A percentile compares a stretch with the other conserved stretches of the same genome.
Evolutionary conservation across 92 coral and sea anemone species (phyloP).

Genomic region (Diadumene lineata): DNA sequence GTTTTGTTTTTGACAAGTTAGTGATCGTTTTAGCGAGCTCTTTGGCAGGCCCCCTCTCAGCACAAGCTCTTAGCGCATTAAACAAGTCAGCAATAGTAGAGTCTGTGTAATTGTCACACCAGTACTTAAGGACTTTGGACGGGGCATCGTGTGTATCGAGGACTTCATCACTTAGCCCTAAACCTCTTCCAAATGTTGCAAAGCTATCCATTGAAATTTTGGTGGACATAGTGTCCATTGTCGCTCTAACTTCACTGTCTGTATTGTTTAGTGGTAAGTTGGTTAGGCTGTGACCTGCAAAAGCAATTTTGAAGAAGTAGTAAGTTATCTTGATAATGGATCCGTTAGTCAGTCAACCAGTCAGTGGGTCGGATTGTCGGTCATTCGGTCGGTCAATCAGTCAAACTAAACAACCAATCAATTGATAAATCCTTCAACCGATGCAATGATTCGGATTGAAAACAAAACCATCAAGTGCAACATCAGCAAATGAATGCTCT

Average conservation of each 20-base stretch:
- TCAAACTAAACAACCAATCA: background rate
- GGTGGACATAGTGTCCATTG: background rate
- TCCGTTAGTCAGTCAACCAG: no score
- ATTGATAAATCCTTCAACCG: background rate
- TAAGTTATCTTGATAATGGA: no score
- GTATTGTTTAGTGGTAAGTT: background rate
- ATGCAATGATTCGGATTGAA: background rate
- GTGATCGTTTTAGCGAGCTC: background rate
- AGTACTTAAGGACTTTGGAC: background rate
- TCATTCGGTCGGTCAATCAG: background rate
- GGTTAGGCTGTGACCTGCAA: background rate
- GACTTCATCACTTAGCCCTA: slow-evolving; percentile 1
- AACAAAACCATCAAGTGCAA: no score
- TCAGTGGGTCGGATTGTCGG: no score
- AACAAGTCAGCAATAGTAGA: background rate
- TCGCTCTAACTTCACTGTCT: background rate
- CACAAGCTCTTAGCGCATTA: background rate
- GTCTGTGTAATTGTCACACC: background rate
- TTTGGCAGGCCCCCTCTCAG: background rate
- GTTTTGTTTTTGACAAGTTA: background rate
- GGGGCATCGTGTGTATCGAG: background rate
- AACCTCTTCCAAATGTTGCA: background rate
- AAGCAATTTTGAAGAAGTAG: background rate
- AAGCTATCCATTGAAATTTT: background rate
- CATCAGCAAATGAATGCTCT: no score